Conservation (phyloP, 1,140 invertebrate species). For the Achroia grisella region DNA sequence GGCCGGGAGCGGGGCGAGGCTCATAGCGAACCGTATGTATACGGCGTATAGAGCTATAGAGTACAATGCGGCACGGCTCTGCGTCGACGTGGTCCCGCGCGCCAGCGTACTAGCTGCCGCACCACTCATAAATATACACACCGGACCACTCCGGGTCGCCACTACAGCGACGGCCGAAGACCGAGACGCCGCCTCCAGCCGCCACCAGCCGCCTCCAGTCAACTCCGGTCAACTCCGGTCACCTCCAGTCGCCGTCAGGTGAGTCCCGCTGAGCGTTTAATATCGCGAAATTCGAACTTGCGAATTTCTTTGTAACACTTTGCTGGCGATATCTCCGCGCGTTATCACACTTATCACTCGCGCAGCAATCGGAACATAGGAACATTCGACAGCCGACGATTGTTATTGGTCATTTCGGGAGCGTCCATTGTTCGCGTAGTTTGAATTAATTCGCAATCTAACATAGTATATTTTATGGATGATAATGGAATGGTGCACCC, state of each 20-base stretch:
- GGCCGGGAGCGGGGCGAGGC: conserved; percentile 27
- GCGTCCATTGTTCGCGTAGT: not conserved
- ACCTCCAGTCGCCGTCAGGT: conserved; percentile 25
- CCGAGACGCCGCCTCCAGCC: conserved; percentile 13
- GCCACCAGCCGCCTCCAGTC: conserved; percentile 10
- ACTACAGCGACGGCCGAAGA: conserved; percentile 29
- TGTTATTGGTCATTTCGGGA: conserved; percentile 4
- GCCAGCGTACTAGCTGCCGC: conserved; percentile 47
- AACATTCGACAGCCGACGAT: conserved; percentile 2
- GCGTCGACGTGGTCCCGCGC: conserved; percentile 48
- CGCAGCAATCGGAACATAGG: not conserved
- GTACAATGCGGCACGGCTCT: conserved; percentile 57
- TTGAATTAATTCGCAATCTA: no score
- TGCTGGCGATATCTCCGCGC: conserved; percentile 31
- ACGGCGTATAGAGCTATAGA: conserved; percentile 27
- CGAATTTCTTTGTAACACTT: conserved; percentile 25
- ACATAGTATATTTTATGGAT: no score
- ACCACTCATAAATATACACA: conserved; percentile 47
- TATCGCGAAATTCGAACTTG: conserved; percentile 15
- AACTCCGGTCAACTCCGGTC: no score
- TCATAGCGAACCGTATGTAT: conserved; percentile 37
- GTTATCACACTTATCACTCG: conserved; percentile 34
- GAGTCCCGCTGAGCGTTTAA: conserved; percentile 39
- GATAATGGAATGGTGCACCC: no score
- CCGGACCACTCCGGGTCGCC: conserved; percentile 17